Conservation (phyloP, 92 coral and sea anemone species). For the Muricea muricata region DNA sequence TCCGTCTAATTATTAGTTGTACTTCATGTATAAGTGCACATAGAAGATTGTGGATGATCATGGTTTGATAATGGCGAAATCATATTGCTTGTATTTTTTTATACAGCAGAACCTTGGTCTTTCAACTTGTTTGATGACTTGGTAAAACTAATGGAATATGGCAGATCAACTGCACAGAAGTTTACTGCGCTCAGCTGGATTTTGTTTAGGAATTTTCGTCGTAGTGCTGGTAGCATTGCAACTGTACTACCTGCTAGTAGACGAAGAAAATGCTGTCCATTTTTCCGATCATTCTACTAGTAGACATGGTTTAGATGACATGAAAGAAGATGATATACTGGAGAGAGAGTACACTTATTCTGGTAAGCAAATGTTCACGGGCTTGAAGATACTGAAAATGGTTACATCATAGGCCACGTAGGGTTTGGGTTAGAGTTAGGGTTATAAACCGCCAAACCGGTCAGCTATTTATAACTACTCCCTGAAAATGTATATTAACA, state of each 20-base stretch:
- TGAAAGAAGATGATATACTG: background rate
- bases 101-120: too few relatives aligned
- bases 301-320: background rate
- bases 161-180: background rate
- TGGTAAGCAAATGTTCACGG: background rate
- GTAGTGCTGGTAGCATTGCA: constrained; percentile 10
- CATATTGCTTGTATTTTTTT: too few relatives aligned
- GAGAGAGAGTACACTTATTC: background rate
- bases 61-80: too few relatives aligned
- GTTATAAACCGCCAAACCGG: too few relatives aligned
- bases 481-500: too few relatives aligned
- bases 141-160: background rate
- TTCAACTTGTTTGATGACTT: too few relatives aligned
- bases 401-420: too few relatives aligned
- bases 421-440: too few relatives aligned
- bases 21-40: too few relatives aligned
- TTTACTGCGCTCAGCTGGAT: background rate
- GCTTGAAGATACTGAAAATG: background rate
- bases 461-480: too few relatives aligned
- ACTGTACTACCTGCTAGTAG: constrained; percentile 11
- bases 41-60: too few relatives aligned
- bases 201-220: constrained; percentile 8
- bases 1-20: too few relatives aligned
- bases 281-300: background rate
- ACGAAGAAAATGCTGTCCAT: constrained; percentile 25